Conservation (phyloP, 1,140 invertebrate genomes). For the Macrocentrus cingulum region DNA sequence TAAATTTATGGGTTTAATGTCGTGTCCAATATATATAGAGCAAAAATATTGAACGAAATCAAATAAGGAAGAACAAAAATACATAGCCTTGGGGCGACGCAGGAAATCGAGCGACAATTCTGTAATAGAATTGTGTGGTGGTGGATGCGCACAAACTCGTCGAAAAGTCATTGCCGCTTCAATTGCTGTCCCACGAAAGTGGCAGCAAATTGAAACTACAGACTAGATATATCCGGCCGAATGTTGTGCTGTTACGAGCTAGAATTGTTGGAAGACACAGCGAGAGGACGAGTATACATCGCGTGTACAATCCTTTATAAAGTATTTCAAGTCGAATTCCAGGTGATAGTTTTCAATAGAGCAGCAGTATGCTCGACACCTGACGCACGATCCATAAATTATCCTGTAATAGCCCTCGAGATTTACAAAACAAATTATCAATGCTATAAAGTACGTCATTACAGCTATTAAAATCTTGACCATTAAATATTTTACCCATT, state of each 20-base stretch:
- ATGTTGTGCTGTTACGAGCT: no score
- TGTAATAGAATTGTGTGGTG: neutral
- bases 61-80: neutral
- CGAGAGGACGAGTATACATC: no score
- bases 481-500: conserved; percentile 57
- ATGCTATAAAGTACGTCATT: conserved; percentile 38
- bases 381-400: conserved; percentile 16
- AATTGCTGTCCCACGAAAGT: neutral
- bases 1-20: no score
- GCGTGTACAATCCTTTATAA: neutral
- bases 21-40: no score
- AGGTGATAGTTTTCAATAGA: neutral
- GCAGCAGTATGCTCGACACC: neutral
- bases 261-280: no score
- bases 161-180: conserved; percentile 5
- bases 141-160: neutral
- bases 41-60: no score
- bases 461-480: conserved; percentile 52
- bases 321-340: conserved; percentile 2
- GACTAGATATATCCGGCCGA: neutral
- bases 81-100: neutral
- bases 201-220: conserved; percentile 4
- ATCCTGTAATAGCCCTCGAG: conserved; percentile 11
- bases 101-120: conserved; percentile 9
- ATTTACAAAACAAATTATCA: conserved; percentile 11